These are phyloP conservation scores for Notechis scutatus DNA, from an alignment of 2,113 vertebrate genomes.

Conservation along the genomic window DNA sequence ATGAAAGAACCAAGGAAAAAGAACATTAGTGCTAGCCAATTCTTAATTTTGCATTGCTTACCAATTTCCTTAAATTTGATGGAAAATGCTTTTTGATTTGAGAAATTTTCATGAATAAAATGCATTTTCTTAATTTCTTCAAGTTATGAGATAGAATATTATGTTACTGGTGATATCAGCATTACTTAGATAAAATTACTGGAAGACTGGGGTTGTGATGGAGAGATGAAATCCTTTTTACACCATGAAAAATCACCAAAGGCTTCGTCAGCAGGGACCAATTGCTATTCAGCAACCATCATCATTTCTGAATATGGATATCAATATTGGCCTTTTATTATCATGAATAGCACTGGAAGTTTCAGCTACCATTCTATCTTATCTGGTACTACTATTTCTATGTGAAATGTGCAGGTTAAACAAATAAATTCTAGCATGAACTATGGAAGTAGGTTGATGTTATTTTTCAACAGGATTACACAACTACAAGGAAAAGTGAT, in stretches of 20 bases:
- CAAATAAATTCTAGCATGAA: not conserved
- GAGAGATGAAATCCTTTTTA: not conserved
- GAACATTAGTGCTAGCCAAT: not conserved
- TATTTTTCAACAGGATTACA: constrained; percentile 4
- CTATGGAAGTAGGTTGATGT: not conserved
- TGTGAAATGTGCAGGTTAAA: not conserved
- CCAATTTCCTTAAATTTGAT: not conserved
- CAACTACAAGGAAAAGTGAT: not conserved
- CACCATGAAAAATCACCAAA: not conserved
- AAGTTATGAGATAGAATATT: not conserved
- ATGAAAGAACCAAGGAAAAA: not conserved
- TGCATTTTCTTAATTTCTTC: not conserved
- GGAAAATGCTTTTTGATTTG: not conserved
- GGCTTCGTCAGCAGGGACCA: not conserved
- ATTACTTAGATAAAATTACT: not conserved
- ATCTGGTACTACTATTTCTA: not conserved
- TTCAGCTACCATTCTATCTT: not conserved
- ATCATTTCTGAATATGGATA: not conserved
- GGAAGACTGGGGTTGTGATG: not conserved
- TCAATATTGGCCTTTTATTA: not conserved
- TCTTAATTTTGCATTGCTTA: not conserved
- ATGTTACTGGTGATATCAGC: not conserved
- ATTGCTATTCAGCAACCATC: not conserved
- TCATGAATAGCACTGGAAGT: no score
- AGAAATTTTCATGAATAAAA: not conserved